Conservation (phyloP, 2,113 vertebrate species). For the Daphoenositta chrysoptera region DNA sequence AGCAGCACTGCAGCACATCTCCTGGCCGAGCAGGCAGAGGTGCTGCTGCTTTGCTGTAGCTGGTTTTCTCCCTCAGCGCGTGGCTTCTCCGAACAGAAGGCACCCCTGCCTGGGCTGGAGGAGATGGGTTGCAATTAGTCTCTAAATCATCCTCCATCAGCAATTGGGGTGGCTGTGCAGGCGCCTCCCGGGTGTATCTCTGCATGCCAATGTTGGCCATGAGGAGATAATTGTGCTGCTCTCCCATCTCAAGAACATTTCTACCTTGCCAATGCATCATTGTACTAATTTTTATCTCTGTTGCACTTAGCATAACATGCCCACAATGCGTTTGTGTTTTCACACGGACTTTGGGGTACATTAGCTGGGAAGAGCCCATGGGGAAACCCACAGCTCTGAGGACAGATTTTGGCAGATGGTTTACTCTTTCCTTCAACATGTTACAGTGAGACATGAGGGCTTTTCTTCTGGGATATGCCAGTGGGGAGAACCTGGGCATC, state of each 20-base stretch:
- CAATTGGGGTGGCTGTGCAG: neutral
- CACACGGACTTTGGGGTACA: fast-evolving
- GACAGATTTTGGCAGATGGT: neutral
- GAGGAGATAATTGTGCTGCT: neutral
- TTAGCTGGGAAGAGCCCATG: neutral
- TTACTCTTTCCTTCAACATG: neutral
- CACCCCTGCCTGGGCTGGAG: neutral
- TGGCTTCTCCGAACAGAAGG: neutral
- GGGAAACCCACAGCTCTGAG: neutral
- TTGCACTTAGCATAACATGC: neutral
- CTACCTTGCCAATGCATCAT: neutral
- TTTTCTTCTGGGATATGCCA: neutral
- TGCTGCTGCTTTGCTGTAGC: neutral
- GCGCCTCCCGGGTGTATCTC: neutral
- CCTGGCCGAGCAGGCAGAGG: fast-evolving
- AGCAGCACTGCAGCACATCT: neutral
- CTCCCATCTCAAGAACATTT: neutral
- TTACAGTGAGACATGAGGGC: neutral
- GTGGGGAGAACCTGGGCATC: neutral
- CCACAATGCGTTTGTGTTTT: fast-evolving
- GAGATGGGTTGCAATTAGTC: neutral
- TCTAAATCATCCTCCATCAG: neutral
- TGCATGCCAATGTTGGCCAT: neutral
- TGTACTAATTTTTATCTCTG: neutral
- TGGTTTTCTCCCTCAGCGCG: neutral